Evolutionary conservation across 2,888 invertebrate genomes (phyloP), one percentile per base, ranked within the genome.

Genomic region (Lycocerus yunnanus): DNA sequence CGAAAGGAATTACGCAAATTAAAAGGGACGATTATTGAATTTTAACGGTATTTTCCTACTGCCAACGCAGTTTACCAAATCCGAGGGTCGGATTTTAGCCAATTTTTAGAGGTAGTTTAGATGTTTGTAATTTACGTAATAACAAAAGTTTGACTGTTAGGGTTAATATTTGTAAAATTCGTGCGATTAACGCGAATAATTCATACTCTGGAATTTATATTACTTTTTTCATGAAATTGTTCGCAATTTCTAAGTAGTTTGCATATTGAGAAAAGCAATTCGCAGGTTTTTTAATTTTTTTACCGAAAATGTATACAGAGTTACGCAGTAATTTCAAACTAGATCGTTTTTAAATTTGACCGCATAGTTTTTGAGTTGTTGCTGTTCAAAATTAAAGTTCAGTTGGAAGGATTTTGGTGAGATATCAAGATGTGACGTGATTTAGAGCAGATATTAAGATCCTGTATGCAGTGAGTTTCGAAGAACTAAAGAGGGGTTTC

Each of bases 1-100:
- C 43, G 27, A 43, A 43, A n/a, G 61, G 15, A 27, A 21, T 69
- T 58, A 59, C 68, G 69, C 24, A 24, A 69, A 61, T 60, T 61
- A 27, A 61, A 61, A 15, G 16, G 24, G 60, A 68, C 20, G 58
- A 20, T 68, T 16, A 58, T 68, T 68, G 68, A 15, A 43, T 43
- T 43, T 43, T 43, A 43, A 43, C 43, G 43, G 43, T 43, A 43
- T 43, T n/a, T 43, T 43, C 43, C 43, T 43, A 43, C 43, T 43
- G 43, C 43, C 8, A 43, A 43, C 43, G 43, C 43, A 43, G 43
- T 43, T 43, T 43, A 43, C 43, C 43, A 43, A 43, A 43, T 43
- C 43, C n/a, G 43, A 43, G 43, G 43, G 43, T 43, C 43, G 43
- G 43, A 43, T 43, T 43, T 43, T 43, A 43, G 43, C 43, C 43